phyloP scores from a whole-genome alignment of 2,113 vertebrate genomes.

The Xenopus borealis region DNA sequence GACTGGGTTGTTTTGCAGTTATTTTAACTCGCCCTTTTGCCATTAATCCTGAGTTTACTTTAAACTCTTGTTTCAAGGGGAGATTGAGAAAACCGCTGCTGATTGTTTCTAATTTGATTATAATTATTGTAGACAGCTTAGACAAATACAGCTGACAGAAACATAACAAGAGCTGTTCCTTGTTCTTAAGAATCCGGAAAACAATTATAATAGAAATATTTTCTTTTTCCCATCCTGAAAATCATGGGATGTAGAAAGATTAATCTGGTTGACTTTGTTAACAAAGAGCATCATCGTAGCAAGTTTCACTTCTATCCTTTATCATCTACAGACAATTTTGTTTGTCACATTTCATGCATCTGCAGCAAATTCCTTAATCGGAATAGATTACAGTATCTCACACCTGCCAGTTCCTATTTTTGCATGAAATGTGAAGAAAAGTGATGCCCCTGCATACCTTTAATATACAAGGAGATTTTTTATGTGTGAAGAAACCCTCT shows the following conservation, averaged over 20 bases:
- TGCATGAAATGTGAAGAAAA: slow-evolving; percentile 23
- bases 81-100: no score
- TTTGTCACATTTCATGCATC: slow-evolving; percentile 41
- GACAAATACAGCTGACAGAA: slow-evolving; percentile 8
- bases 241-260: slow-evolving; percentile 18
- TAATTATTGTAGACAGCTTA: slow-evolving; percentile 19
- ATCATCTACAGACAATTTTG: slow-evolving; percentile 26
- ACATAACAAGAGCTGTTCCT: neutral
- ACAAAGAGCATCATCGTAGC: neutral
- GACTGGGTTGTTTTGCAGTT: no score
- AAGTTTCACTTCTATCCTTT: slow-evolving; percentile 7
- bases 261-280: slow-evolving; percentile 19
- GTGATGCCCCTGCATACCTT: slow-evolving; percentile 9
- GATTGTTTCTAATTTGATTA: neutral
- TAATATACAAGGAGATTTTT: neutral
- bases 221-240: neutral
- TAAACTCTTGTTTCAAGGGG: no score
- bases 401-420: slow-evolving; percentile 36
- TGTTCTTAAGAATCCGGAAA: neutral
- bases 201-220: slow-evolving; percentile 10
- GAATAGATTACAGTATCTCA: slow-evolving; percentile 24
- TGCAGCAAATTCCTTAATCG: slow-evolving; percentile 36
- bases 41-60: no score
- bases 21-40: no score
- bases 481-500: neutral